Evolutionary conservation across 1,140 invertebrate species (phyloP).

Genomic region (Octopus bimaculoides): DNA sequence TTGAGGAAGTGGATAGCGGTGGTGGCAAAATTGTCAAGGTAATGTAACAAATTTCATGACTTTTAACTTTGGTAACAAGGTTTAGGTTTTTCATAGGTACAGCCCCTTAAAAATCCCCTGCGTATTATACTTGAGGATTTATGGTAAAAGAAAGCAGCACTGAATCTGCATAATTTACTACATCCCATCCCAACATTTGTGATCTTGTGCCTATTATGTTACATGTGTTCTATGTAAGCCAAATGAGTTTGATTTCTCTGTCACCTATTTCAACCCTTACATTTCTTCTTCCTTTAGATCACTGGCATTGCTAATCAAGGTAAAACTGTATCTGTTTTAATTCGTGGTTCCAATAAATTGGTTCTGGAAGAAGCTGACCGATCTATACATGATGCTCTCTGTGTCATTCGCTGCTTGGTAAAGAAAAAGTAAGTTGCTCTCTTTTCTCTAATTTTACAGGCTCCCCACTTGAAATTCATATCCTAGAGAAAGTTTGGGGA

Average conservation of each 20-base stretch:
- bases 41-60: background rate
- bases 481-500: too few relatives aligned
- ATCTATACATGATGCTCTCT: slow-evolving; percentile 96
- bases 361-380: slow-evolving; percentile 90
- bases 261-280: slow-evolving; percentile 6
- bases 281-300: slow-evolving; percentile 60
- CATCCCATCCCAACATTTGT: too few relatives aligned
- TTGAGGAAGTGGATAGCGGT: slow-evolving; percentile 90
- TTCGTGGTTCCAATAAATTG: slow-evolving; percentile 96
- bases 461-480: too few relatives aligned
- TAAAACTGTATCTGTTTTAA: slow-evolving; percentile 87
- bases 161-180: too few relatives aligned
- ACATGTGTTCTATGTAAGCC: too few relatives aligned
- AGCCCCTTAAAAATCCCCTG: too few relatives aligned
- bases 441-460: slow-evolving; percentile 26
- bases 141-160: too few relatives aligned
- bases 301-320: slow-evolving; percentile 87
- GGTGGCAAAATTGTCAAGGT: slow-evolving; percentile 92
- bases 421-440: slow-evolving; percentile 71
- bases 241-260: background rate
- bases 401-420: slow-evolving; percentile 95
- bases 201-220: too few relatives aligned
- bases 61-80: background rate
- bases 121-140: too few relatives aligned
- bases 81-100: too few relatives aligned